phyloP scores from a whole-genome alignment of 2,888 invertebrate species.

The Drosophila bunnanda region DNA sequence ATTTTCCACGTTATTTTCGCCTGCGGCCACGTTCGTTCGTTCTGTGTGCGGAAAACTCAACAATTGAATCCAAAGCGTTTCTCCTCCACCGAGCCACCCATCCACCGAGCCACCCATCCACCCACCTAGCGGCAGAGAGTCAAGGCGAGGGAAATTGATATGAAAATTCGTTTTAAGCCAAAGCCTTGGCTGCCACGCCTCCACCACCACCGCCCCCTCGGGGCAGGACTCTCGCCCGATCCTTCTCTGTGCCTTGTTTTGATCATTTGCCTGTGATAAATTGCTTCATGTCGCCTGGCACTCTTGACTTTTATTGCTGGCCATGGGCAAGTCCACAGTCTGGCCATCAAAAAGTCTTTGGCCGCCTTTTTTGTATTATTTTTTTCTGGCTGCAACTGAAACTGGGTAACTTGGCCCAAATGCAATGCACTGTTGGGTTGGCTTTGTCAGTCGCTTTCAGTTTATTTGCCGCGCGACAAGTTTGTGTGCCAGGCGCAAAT shows the following conservation, averaged over 20 bases:
- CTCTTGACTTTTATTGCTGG: constrained; percentile 79
- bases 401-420: constrained; percentile 55
- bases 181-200: constrained; percentile 71
- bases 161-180: constrained; percentile 78
- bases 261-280: constrained; percentile 79
- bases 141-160: constrained; percentile 67
- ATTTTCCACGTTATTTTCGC: constrained; percentile 76
- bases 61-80: constrained; percentile 77
- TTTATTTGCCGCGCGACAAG: constrained; percentile 54
- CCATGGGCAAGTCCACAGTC: constrained; percentile 66
- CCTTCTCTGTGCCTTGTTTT: constrained; percentile 49
- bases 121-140: neutral
- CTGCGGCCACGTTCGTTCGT: constrained; percentile 48
- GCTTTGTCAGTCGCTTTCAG: constrained; percentile 41
- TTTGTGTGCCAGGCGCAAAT: constrained; percentile 40
- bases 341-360: constrained; percentile 47
- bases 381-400: constrained; percentile 24
- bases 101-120: constrained; percentile 32
- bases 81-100: constrained; percentile 43
- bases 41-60: constrained; percentile 63
- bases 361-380: constrained; percentile 25
- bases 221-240: constrained; percentile 39
- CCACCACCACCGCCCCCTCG: constrained; percentile 2
- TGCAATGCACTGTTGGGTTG: constrained; percentile 31
- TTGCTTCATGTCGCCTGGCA: constrained; percentile 72